These are phyloP conservation scores for Psix sp. DNA, from an alignment of 1,140 invertebrate genomes.

Conservation along the genomic window DNA sequence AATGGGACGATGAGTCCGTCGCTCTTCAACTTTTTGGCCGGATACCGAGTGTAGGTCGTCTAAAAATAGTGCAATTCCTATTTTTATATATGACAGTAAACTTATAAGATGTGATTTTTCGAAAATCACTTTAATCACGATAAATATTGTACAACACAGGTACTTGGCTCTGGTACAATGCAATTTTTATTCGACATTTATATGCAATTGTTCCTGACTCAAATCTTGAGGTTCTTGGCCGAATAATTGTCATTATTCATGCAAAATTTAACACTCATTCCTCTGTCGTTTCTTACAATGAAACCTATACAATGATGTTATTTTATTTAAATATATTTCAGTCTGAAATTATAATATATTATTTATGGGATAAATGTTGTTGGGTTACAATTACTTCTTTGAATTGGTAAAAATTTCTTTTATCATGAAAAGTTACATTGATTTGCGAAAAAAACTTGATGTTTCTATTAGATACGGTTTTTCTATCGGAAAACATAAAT, in stretches of 20 bases:
- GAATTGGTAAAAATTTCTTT: no score
- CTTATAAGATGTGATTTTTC: slow-evolving; percentile 51
- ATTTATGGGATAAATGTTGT: no score
- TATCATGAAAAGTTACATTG: no score
- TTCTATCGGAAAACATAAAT: no score
- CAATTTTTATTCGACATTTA: slow-evolving; percentile 20
- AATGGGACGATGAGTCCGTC: slow-evolving; percentile 59
- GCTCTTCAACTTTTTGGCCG: slow-evolving; percentile 72
- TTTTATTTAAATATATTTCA: neutral
- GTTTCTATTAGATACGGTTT: no score
- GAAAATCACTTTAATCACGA: slow-evolving; percentile 60
- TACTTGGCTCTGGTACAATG: slow-evolving; percentile 30
- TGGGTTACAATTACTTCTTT: no score
- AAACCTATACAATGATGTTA: neutral
- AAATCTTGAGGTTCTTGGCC: slow-evolving; percentile 35
- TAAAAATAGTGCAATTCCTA: slow-evolving; percentile 75
- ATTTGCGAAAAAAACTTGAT: no score
- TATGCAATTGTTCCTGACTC: slow-evolving; percentile 20
- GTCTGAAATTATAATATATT: no score
- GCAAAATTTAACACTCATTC: slow-evolving; percentile 31
- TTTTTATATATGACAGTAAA: slow-evolving; percentile 67
- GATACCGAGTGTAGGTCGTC: slow-evolving; percentile 74
- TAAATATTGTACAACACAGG: slow-evolving; percentile 36
- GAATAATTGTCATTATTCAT: slow-evolving; percentile 43
- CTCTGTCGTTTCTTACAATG: neutral